Evolutionary conservation across 2,888 invertebrate species (phyloP).

Genomic region (Ischnus inquisitorius): DNA sequence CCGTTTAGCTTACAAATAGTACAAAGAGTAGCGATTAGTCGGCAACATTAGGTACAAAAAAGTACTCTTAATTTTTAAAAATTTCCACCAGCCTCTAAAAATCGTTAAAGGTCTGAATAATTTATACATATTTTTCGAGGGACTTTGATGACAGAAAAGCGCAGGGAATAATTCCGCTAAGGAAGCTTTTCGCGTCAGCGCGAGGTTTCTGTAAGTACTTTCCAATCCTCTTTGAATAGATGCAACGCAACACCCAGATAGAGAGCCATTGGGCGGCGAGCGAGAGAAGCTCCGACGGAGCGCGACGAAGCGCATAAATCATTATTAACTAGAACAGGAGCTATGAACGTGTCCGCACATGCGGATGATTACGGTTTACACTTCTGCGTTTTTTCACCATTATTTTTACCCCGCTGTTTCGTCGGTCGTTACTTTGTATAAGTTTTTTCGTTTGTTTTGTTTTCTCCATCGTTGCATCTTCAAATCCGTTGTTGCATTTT

Average conservation of each 20-base stretch:
- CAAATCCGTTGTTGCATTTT: slow-evolving; percentile 35
- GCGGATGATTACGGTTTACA: slow-evolving; percentile 23
- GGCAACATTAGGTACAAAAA: too few relatives aligned
- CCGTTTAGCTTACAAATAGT: too few relatives aligned
- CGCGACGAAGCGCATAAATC: slow-evolving; percentile 28
- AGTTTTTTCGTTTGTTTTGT: too few relatives aligned
- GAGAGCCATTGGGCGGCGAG: not conserved
- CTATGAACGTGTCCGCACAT: slow-evolving; percentile 7
- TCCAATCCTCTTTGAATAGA: slow-evolving; percentile 47
- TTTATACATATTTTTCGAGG: slow-evolving; percentile 4
- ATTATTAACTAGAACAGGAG: slow-evolving; percentile 46
- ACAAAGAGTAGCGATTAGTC: too few relatives aligned
- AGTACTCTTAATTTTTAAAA: too few relatives aligned
- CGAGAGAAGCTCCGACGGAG: not conserved
- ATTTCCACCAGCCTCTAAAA: too few relatives aligned
- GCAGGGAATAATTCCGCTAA: not conserved
- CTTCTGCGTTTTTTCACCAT: slow-evolving; percentile 30
- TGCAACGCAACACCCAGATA: not conserved
- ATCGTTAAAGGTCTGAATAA: too few relatives aligned
- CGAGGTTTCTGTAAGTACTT: slow-evolving; percentile 37
- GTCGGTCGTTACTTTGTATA: not conserved
- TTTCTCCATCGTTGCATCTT: slow-evolving; percentile 10
- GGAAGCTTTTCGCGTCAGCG: slow-evolving; percentile 35
- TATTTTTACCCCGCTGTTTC: slow-evolving; percentile 9
- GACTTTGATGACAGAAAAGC: slow-evolving; percentile 9